Base-by-base conservation (phyloP, 2,113 vertebrate genomes). In the Hepsetus odoe region DNA sequence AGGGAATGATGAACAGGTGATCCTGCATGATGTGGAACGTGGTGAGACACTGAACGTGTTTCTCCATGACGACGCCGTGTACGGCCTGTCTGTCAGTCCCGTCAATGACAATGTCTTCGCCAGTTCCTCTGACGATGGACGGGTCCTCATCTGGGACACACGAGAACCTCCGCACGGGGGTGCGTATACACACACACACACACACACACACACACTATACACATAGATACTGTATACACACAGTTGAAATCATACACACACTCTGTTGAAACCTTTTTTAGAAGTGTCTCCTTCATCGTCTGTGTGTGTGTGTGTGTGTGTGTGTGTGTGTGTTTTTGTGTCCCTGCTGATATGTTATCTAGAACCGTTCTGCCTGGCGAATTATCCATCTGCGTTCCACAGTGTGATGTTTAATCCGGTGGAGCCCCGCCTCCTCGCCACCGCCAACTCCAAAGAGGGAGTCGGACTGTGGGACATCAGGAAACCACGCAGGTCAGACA, bases 331-430 rank as follows among this genome's bases (percentile, higher is more conserved):
- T n/a, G n/a, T n/a, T n/a, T n/a, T n/a, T n/a, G n/a, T n/a, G n/a
- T n/a, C n/a, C n/a, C 42, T 44, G 81, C 62, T 78, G 80, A 5
- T 90, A 80, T 79, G 1, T 85, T 84, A 24, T n/a, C n/a, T 85
- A 99, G 98, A 99, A 82, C 98, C 98, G 5, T 99, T 99, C 91
- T 99, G 98, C 86, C 89, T 99, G 95, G 98, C 98, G 85, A 97
- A 96, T 85, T 99, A 99, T 86, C 96, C 97, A 0, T 99, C 98
- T 8, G 97, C 97, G 46, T 99, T 99, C 89, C 98, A 99, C 90
- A 98, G 97, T 58, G 98, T 99, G 88, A 99, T 99, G 97, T 99
- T 99, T 87, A 99, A 99, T 89, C 98, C 98, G 0, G 96, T 97
- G 74, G 97, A 99, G 86, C 97, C 98, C 68, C 88, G 98, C 74